phyloP scores from a whole-genome alignment of 1,140 invertebrate species.

The Nixonia krombeini region DNA sequence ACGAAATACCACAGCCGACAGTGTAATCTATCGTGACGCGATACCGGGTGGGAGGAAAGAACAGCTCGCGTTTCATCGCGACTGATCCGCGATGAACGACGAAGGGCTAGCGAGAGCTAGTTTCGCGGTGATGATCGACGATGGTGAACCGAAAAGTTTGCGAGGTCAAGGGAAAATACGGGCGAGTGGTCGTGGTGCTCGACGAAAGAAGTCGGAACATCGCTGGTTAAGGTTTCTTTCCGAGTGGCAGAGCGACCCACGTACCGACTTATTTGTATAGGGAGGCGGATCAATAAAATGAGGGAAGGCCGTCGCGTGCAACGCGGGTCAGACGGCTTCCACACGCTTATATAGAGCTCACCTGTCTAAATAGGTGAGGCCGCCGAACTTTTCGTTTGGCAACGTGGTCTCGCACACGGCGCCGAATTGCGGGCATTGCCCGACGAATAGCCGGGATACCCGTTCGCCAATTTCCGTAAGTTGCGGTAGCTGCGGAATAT shows the following conservation, averaged over 20 bases:
- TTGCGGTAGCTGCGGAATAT: too few relatives aligned
- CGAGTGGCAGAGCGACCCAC: slow-evolving; percentile 49
- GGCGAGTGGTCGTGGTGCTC: too few relatives aligned
- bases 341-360: slow-evolving; percentile 49
- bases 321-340: slow-evolving; percentile 54
- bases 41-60: too few relatives aligned
- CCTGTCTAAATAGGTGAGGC: slow-evolving; percentile 49
- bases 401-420: too few relatives aligned
- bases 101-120: too few relatives aligned
- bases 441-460: too few relatives aligned
- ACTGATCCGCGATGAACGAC: too few relatives aligned
- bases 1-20: not conserved
- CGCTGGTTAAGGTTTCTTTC: slow-evolving; percentile 51
- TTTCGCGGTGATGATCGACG: too few relatives aligned
- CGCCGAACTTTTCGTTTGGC: not conserved
- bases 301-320: slow-evolving; percentile 66
- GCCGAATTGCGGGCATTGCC: too few relatives aligned
- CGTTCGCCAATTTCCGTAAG: too few relatives aligned
- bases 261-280: slow-evolving; percentile 65
- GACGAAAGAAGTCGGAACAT: slow-evolving; percentile 24
- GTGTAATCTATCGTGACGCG: not conserved
- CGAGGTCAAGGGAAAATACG: not conserved
- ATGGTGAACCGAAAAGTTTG: too few relatives aligned
- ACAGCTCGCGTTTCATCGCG: too few relatives aligned
- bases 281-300: slow-evolving; percentile 67